Percentiles rank a stretch among this genome's conserved stretches.
These are phyloP conservation scores for Papilio polytes DNA, from an alignment of 1,140 invertebrate genomes.

Conservation along the genomic window DNA sequence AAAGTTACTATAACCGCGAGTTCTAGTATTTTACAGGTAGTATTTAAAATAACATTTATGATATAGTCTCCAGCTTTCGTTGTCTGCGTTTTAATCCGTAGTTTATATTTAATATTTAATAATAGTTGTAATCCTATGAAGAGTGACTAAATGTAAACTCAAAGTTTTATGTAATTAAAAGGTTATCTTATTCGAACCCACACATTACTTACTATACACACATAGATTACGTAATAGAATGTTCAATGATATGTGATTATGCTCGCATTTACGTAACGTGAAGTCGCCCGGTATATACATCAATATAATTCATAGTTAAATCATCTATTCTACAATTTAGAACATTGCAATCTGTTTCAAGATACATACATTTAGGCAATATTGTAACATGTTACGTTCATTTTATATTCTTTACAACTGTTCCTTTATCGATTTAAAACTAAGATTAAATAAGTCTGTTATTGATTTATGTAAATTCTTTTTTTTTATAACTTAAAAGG, in stretches of 20 bases:
- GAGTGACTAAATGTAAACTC: neutral
- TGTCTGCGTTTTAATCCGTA: neutral
- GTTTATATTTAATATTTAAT: neutral
- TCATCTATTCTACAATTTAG: neutral
- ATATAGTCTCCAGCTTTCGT: neutral
- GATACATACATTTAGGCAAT: neutral
- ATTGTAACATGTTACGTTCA: neutral
- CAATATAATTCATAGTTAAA: neutral
- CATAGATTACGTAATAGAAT: constrained; percentile 1
- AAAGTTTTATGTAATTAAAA: neutral
- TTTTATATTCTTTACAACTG: neutral
- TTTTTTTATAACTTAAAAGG: neutral
- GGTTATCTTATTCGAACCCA: neutral
- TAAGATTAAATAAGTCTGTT: neutral
- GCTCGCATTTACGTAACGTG: neutral
- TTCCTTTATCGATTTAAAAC: neutral
- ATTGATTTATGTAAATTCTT: neutral
- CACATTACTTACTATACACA: neutral
- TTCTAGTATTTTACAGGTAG: neutral
- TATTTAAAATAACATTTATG: neutral
- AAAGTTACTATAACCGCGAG: neutral
- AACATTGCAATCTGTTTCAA: neutral
- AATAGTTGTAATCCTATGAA: neutral
- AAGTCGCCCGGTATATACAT: neutral
- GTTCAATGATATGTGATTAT: neutral